Evolutionary conservation across 2,797 vertebrate species (phyloP), one percentile per base, ranked within the genome.

Genomic region (Cynopterus sphinx): DNA sequence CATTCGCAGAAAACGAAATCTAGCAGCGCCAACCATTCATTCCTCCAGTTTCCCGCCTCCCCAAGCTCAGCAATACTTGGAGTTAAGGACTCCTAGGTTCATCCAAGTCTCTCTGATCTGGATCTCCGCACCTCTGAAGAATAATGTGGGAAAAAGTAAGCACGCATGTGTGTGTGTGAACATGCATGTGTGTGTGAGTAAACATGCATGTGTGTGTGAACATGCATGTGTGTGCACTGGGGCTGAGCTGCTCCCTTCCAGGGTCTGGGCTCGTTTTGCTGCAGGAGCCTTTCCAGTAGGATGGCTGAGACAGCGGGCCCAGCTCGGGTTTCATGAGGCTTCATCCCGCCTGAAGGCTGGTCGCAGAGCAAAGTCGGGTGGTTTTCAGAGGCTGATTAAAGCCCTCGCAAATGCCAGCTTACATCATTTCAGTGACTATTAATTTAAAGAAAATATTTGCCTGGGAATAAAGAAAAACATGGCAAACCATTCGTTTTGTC

Each of bases 401-500:
- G 98, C 97, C 95, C 73, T 98, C 97, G 95, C 91, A 92, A 96
- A 98, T 98, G 99, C 99, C 99, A 99, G 98, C 97, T 98, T 97
- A 96, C 98, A 98, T 97, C 73, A 99, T 98, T 99, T 98, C 97
- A 97, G 98, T 98, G 98, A 98, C 98, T 98, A 99, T 99, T 99
- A 99, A 99, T 98, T 97, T 98, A 98, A 99, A 98, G 98, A 99
- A 99, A 99, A 99, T 98, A 99, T 99, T 99, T 99, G 97, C 98
- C 98, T 99, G 98, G 99, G 98, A 97, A 96, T 98, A 96, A 93
- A 77, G 71, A 31, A 88, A 95, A 95, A 97, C 97, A 97, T 36
- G 97, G 97, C 91, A 98, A 98, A 97, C 96, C 97, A 97, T 97
- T 98, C 92, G 82, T 98, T 97, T 98, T 96, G 97, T 98, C 97